Percentiles rank a stretch among this genome's conserved stretches.
Conservation (phyloP, 2,797 vertebrate genomes). For the Alca torda region DNA sequence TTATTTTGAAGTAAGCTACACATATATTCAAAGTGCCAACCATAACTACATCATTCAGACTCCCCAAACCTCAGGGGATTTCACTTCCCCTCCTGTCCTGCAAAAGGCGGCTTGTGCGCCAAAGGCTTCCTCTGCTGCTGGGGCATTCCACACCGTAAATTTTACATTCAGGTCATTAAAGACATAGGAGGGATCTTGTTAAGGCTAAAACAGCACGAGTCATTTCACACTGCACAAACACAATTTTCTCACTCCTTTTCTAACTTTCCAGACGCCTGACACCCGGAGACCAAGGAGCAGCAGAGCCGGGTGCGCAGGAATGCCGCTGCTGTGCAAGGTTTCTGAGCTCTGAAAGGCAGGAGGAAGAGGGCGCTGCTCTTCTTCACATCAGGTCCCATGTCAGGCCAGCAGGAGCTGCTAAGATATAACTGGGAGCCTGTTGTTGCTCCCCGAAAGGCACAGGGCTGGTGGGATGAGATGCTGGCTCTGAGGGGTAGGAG, state of each 20-base stretch:
- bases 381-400: background rate
- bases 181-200: slow-evolving; percentile 34
- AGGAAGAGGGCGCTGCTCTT: slow-evolving; percentile 36
- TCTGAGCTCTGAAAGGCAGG: background rate
- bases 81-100: background rate
- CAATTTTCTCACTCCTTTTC: background rate
- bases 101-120: slow-evolving; percentile 8
- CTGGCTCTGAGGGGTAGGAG: background rate
- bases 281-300: background rate
- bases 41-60: slow-evolving; percentile 40
- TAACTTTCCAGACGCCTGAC: background rate
- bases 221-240: background rate
- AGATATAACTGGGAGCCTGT: background rate
- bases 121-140: background rate
- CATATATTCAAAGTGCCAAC: background rate
- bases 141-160: background rate
- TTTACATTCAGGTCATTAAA: slow-evolving; percentile 32
- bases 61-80: background rate
- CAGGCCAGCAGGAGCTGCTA: background rate
- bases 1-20: slow-evolving; percentile 3
- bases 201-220: background rate
- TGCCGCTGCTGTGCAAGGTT: background rate
- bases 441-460: background rate
- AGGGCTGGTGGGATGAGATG: background rate
- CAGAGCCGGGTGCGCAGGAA: background rate